Percentiles rank a stretch among this genome's conserved stretches.
These are phyloP conservation scores for Ammodytes dubius DNA, from an alignment of 2,113 vertebrate genomes.

Conservation along the genomic window DNA sequence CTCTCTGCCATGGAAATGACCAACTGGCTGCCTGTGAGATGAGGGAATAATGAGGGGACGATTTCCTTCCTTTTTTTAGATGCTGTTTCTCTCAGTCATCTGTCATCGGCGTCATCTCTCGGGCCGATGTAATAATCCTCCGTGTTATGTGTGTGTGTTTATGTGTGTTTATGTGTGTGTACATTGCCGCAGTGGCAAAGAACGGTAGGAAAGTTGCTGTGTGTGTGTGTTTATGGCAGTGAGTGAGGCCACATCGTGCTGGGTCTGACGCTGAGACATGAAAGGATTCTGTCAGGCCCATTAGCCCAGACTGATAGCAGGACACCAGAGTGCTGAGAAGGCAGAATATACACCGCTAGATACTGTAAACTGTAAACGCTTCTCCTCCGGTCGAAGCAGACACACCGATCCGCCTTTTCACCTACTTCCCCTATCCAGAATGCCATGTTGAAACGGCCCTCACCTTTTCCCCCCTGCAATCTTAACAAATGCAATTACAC, in stretches of 20 bases:
- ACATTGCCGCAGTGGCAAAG: constrained; percentile 73
- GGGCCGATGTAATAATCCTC: constrained; percentile 65
- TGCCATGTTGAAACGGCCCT: constrained; percentile 63
- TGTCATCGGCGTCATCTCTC: constrained; percentile 80
- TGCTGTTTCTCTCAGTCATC: constrained; percentile 72
- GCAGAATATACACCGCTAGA: constrained; percentile 59
- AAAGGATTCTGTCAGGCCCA: constrained; percentile 84
- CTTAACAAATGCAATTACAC: constrained; percentile 73
- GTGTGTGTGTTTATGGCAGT: constrained; percentile 77
- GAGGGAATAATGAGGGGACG: constrained; percentile 78
- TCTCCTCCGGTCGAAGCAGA: constrained; percentile 24
- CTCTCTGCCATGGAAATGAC: constrained; percentile 72
- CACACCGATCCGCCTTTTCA: constrained; percentile 66
- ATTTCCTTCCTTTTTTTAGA: constrained; percentile 84
- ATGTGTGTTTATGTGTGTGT: constrained; percentile 34
- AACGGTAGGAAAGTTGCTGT: constrained; percentile 58
- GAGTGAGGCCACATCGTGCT: constrained; percentile 77
- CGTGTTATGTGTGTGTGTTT: constrained; percentile 10
- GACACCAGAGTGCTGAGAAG: constrained; percentile 79
- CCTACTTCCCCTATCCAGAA: constrained; percentile 51
- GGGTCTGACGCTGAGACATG: constrained; percentile 77
- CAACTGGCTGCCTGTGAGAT: constrained; percentile 74
- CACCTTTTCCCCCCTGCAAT: constrained; percentile 67
- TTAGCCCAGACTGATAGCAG: constrained; percentile 84
- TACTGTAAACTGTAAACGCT: constrained; percentile 70